Evolutionary conservation across 2,797 vertebrate species (phyloP).

Genomic region (Pangasius mekongensis): DNA sequence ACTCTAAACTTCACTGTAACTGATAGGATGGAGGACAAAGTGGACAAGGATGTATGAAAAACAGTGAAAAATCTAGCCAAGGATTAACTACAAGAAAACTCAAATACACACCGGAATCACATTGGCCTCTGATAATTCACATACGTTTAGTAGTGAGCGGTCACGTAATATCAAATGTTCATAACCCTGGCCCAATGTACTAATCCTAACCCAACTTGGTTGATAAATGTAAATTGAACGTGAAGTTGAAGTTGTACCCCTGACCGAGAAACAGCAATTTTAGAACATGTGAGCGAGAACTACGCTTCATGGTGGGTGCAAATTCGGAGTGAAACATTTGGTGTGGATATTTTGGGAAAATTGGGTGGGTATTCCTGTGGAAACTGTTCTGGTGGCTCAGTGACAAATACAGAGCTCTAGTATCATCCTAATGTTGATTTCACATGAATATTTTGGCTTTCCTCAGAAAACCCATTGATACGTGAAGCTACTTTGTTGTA

Average conservation of each 20-base stretch:
- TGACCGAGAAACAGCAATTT: not conserved
- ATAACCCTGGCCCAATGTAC: too few relatives aligned
- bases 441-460: not conserved
- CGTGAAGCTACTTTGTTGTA: not conserved
- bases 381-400: not conserved
- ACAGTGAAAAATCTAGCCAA: too few relatives aligned
- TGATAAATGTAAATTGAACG: not conserved
- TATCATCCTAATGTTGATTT: not conserved
- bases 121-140: too few relatives aligned
- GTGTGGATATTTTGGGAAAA: not conserved
- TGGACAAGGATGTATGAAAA: too few relatives aligned
- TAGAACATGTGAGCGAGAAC: not conserved
- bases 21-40: too few relatives aligned
- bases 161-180: too few relatives aligned
- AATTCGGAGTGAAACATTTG: not conserved
- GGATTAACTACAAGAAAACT: too few relatives aligned
- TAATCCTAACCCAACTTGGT: not conserved
- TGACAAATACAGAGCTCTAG: not conserved
- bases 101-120: too few relatives aligned
- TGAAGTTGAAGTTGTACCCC: not conserved
- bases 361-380: not conserved
- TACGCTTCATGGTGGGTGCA: not conserved
- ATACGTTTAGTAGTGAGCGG: too few relatives aligned
- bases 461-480: not conserved
- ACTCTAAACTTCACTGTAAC: too few relatives aligned